phyloP scores from a whole-genome alignment of 2,797 vertebrate species.

The Hyperoplus lanceolatus region DNA sequence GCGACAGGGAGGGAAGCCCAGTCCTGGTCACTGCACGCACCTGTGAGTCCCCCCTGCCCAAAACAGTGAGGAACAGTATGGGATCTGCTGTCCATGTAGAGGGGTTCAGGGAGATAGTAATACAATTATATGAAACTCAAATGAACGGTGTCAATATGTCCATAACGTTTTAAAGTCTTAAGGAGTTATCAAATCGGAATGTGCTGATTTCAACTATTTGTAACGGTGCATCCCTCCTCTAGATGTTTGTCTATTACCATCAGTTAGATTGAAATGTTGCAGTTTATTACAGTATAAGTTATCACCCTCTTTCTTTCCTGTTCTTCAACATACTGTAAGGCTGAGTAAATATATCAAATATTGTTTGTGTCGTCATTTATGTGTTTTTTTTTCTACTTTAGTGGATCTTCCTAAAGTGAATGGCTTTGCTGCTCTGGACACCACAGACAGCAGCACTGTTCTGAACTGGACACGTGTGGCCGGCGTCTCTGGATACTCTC shows the following conservation, averaged over 20 bases:
- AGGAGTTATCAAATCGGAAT: neutral
- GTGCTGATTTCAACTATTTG: neutral
- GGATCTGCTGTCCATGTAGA: neutral
- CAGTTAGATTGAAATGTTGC: neutral
- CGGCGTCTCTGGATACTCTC: constrained; percentile 84
- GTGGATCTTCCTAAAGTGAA: constrained; percentile 89
- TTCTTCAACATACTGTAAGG: neutral
- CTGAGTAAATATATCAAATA: neutral
- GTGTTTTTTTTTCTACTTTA: constrained; percentile 56
- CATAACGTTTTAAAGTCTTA: neutral
- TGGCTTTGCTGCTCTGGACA: constrained; percentile 81
- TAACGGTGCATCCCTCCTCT: neutral
- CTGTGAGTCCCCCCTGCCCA: constrained; percentile 81
- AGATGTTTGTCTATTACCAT: neutral
- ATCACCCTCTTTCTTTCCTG: neutral
- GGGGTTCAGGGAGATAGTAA: neutral
- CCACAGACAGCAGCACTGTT: constrained; percentile 78
- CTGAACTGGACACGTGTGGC: constrained; percentile 87
- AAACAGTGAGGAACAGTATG: constrained; percentile 19
- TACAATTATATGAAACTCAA: neutral
- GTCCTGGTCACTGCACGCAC: constrained; percentile 87
- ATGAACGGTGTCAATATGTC: neutral
- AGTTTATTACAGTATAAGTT: neutral
- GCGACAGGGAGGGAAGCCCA: constrained; percentile 83
- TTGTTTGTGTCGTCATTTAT: neutral